Conservation (phyloP, 2,888 invertebrate species). For the Hypercompe scribonia region DNA sequence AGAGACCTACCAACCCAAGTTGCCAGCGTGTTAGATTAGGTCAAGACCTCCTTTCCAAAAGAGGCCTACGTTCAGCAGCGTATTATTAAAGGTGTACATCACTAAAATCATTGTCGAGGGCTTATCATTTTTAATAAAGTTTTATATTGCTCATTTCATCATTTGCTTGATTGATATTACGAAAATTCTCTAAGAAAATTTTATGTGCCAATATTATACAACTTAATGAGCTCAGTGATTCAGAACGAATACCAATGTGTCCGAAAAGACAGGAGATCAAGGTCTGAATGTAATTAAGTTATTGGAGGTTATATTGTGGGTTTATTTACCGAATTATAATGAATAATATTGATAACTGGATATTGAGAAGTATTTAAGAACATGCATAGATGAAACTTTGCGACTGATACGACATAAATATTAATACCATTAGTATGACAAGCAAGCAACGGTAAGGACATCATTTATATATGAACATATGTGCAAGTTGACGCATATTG, state of each 20-base stretch:
- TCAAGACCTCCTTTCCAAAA: too few species aligned
- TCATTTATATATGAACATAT: too few species aligned
- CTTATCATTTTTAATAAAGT: not conserved
- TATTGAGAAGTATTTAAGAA: not conserved
- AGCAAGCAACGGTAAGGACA: too few species aligned
- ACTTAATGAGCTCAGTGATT: not conserved
- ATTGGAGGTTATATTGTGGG: not conserved
- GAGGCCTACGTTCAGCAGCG: too few species aligned
- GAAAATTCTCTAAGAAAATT: not conserved
- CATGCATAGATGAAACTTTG: too few species aligned
- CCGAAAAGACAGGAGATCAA: conserved; percentile 2
- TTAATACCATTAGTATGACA: too few species aligned
- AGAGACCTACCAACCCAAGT: too few species aligned
- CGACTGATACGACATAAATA: too few species aligned
- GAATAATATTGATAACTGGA: not conserved
- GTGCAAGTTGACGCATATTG: not conserved
- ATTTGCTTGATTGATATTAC: not conserved
- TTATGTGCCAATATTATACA: not conserved
- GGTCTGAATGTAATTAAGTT: conserved; percentile 1
- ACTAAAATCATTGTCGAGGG: not conserved
- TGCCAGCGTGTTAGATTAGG: too few species aligned
- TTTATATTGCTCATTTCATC: not conserved
- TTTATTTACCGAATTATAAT: not conserved
- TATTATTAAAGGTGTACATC: too few species aligned
- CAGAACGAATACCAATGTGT: not conserved